Base-by-base conservation (phyloP, 1,140 invertebrate species). In the Branchinecta lynchi region DNA sequence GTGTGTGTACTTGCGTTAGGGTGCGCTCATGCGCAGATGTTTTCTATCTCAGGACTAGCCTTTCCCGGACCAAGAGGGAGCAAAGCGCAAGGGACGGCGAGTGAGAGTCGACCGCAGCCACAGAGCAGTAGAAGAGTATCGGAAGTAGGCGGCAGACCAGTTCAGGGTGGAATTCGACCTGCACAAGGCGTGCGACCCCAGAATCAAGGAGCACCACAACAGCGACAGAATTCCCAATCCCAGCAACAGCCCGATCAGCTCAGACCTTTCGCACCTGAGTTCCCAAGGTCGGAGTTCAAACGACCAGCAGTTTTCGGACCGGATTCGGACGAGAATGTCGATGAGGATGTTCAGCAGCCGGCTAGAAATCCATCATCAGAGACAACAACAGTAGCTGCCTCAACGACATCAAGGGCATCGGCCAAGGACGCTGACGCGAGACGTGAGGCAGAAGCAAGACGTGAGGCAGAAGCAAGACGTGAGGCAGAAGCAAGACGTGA, bases 11-110 rank as follows among this genome's bases (percentile, higher is more conserved):
- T 20, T 60, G 2, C 17, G 17, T 15, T 60, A 15, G 51, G 51
- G 6, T 60, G 51, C 17, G 51, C 17, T 12, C 12, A 60, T 60
- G 12, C 51, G 12, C 51, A 60, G 17, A 60, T 60, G 12, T 20
- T 60, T 60, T 60, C 51, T 1, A 60, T 60, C 17, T 60, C 51
- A 15, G 51, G 51, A 60, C 51, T 60, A 15, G 51, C 51, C 12
- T 60, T 60, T 60, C 51, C 51, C 51, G 51, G 51, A 60, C 51
- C 51, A 60, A 60, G 51, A 60, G 51, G 12, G 17, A 60, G 51
- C 6, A 20, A 12, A 15, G 12, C 51, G 12, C 1, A 60, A 3
- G 17, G 6, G 6, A 20, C 51, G 3, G 51, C 51, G 17, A 12
- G 17, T 15, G 51, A 60, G 17, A 60, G 6, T 15, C 12, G 51